These are phyloP conservation scores for Sebastes itinus DNA, from an alignment of 2,797 vertebrate genomes.

Conservation along the genomic window DNA sequence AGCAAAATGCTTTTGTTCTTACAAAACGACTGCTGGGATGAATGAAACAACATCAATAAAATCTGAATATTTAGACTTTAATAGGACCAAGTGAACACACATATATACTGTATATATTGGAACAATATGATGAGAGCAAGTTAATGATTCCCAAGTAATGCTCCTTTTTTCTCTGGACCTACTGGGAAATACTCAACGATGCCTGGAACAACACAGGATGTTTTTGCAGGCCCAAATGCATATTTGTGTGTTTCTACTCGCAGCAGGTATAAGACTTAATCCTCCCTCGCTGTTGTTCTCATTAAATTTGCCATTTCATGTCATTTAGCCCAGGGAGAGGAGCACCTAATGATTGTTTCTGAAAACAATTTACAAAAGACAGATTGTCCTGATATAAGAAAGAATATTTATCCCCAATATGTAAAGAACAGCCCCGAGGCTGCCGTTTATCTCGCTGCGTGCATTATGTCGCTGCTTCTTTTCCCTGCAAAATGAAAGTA, in stretches of 20 bases:
- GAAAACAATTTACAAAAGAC: slow-evolving; percentile 43
- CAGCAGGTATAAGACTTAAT: slow-evolving; percentile 5
- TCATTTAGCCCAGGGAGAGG: slow-evolving; percentile 46
- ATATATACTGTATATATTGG: not conserved
- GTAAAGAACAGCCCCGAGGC: slow-evolving; percentile 35
- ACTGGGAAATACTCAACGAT: not conserved
- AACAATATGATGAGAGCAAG: not conserved
- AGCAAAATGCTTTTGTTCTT: not conserved
- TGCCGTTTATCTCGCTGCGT: slow-evolving; percentile 20
- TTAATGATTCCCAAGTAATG: not conserved
- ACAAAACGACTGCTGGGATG: not conserved
- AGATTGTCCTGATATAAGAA: slow-evolving; percentile 43
- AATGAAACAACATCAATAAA: slow-evolving; percentile 2
- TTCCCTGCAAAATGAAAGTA: slow-evolving; percentile 10
- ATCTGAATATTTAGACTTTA: slow-evolving; percentile 4
- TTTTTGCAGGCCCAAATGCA: not conserved
- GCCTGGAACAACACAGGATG: not conserved
- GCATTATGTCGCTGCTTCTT: slow-evolving; percentile 9
- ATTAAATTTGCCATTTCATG: slow-evolving; percentile 41
- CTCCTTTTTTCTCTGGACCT: not conserved
- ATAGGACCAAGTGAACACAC: not conserved
- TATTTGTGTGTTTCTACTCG: not conserved
- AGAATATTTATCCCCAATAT: slow-evolving; percentile 25
- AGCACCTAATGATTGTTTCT: slow-evolving; percentile 30
- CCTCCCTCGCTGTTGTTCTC: not conserved